Evolutionary conservation across 2,888 invertebrate genomes (phyloP), one percentile per base, ranked within the genome.

Genomic region (Nomada lathburiana): DNA sequence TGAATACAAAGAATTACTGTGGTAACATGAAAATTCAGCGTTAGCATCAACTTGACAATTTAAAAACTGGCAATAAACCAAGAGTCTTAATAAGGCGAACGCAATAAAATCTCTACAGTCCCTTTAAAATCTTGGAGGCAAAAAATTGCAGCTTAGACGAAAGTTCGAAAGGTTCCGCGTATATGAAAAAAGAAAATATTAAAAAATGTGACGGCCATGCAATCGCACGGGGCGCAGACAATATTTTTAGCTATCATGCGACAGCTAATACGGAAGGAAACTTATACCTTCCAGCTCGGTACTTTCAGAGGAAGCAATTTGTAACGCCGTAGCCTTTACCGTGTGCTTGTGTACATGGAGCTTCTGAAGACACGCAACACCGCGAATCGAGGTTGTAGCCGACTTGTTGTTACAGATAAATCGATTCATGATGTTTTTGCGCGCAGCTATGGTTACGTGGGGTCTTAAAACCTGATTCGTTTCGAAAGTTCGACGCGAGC

Each of bases 401-500:
- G 36, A 50, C 47, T 42, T 68, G 57, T 26, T 63, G 16, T 69
- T 69, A 26, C 7, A 57, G 44, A 57, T 68, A 63, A 73, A 79
- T 73, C 77, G 70, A 70, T 69, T 36, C 29, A 53, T 11, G 47
- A 60, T 78, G 53, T 52, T 44, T 68, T 23, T n/a, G 29, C 44
- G 5, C 29, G 47, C 20, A 26, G 57, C 57, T 16, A 50, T 36
- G 13, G 36, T 64, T 64, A 71, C 52, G 64, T 20, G n/a, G 60
- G 11, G 16, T 53, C 29, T 50, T 47, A 53, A 47, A 59, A 68
- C 50, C 57, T 29, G 55, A 62, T 73, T 63, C 79, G 60, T 50
- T 72, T 55, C 50, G 18, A 52, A 73, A 80, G 79, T 78, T 80
- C 16, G 20, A 52, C 42, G 55, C 36, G 18, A 57, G 62, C 68